Base-by-base conservation (phyloP, 92 coral and sea anemone genomes). In the Epizoanthus stellaris region DNA sequence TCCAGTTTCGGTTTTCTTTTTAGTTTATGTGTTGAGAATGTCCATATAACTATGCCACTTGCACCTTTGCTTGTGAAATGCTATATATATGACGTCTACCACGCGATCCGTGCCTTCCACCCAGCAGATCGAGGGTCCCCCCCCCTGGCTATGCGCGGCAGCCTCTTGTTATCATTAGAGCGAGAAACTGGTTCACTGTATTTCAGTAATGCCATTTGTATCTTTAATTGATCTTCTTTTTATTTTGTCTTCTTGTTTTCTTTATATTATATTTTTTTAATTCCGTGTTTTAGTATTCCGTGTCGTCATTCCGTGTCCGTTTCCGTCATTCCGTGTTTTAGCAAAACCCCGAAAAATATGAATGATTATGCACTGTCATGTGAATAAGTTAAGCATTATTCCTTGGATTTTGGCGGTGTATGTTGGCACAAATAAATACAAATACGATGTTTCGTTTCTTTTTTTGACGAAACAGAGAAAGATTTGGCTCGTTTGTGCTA, bases 91-190 rank as follows among this genome's bases (percentile, higher is more conserved):
- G 34, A 30, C 34, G 70, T 65, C 70, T 65, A 65, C 70, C 70
- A 65, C 36, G 70, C 70, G 70, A 65, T 65, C 70, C 70, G 6
- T 65, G 70, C 34, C 34, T 30, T 30, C 34, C 34, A 30, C 70
- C 19, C 70, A 0, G 38, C 36, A 65, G 10, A n/a, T n/a, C 70
- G 70, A 65, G 70, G 39, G 0, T 2, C 70, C 39, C 39, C 63
- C 16, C 63, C 63, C 70, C 36, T 3, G 67, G 25, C 67, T 62
- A 4, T 62, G 67, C 67, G 67, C 67, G 3, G 67, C 67, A 62
- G 70, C 70, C 70, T 65, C 70, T 65, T 65, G 70, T 65, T 65
- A 65, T 65, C 70, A 65, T 65, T 20, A 65, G 38, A 65, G 70
- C 70, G 39, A 65, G 6, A 65, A 65, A 65, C 70, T 65, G 70